Evolutionary conservation across 2,113 vertebrate genomes (phyloP).

Genomic region (Martes martes): DNA sequence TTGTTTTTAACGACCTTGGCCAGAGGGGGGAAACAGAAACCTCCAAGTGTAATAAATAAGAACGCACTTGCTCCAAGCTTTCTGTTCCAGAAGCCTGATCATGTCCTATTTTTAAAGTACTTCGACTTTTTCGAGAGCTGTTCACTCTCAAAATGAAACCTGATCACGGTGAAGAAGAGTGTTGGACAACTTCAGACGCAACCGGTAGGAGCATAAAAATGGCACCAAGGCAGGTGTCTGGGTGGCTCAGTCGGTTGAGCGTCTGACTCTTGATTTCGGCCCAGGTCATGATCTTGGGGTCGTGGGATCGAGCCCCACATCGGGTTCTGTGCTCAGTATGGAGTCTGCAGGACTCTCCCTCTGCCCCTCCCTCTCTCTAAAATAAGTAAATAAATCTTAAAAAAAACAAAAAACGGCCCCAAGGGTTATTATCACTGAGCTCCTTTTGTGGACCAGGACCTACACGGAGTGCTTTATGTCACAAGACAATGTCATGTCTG

Average conservation of each 20-base stretch:
- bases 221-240: not conserved
- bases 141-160: not conserved
- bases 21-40: not conserved
- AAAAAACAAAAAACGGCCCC: not conserved
- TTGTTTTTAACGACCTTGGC: constrained; percentile 22
- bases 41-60: not conserved
- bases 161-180: not conserved
- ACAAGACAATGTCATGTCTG: not conserved
- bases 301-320: not conserved
- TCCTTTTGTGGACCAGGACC: not conserved
- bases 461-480: not conserved
- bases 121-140: not conserved
- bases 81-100: not conserved
- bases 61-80: not conserved
- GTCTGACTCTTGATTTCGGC: not conserved
- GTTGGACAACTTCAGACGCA: not conserved
- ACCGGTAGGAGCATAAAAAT: not conserved
- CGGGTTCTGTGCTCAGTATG: not conserved
- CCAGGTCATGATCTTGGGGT: not conserved
- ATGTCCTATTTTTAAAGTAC: not conserved
- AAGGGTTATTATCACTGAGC: not conserved
- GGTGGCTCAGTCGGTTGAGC: not conserved
- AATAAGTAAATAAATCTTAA: not conserved
- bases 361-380: not conserved
- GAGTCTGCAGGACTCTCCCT: not conserved